Conservation (phyloP, 2,888 invertebrate genomes). For the Autographa gamma region DNA sequence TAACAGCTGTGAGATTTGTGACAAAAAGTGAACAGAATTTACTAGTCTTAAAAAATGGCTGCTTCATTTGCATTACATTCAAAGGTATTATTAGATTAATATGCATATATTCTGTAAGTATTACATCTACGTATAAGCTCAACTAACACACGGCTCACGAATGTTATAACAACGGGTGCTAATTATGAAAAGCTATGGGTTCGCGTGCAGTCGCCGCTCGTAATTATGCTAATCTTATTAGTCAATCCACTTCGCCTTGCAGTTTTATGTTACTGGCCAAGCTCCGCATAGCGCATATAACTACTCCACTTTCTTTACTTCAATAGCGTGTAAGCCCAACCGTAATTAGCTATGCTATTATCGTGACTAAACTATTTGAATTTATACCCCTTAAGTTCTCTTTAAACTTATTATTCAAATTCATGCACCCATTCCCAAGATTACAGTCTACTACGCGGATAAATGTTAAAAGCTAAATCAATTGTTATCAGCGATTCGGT, state of each 20-base stretch:
- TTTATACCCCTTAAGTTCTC: slow-evolving; percentile 44
- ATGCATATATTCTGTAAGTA: slow-evolving; percentile 33
- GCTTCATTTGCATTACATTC: slow-evolving; percentile 46
- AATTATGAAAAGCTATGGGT: slow-evolving; percentile 83
- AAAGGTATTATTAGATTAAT: slow-evolving; percentile 42
- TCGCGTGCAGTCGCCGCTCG: slow-evolving; percentile 78
- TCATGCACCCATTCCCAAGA: slow-evolving; percentile 9
- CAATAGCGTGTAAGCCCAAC: slow-evolving; percentile 56
- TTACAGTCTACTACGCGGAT: slow-evolving; percentile 28
- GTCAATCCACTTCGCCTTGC: slow-evolving; percentile 82
- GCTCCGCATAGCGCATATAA: slow-evolving; percentile 57
- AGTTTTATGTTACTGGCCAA: slow-evolving; percentile 74
- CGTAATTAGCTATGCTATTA: slow-evolving; percentile 55
- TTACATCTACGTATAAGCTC: slow-evolving; percentile 37
- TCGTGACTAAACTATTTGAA: slow-evolving; percentile 56
- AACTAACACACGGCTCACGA: slow-evolving; percentile 43
- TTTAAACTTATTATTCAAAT: slow-evolving; percentile 29
- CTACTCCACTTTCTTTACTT: slow-evolving; percentile 50
- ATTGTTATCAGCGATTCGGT: slow-evolving; percentile 45
- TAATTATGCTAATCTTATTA: slow-evolving; percentile 88
- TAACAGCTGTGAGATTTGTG: too few relatives aligned
- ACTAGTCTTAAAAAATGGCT: slow-evolving; percentile 13
- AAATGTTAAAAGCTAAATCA: slow-evolving; percentile 52
- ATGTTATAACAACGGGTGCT: slow-evolving; percentile 70
- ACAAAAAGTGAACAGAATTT: neutral